Percentiles rank a stretch among this genome's conserved stretches.
These are phyloP conservation scores for Temnothorax rugatulus DNA, from an alignment of 2,888 invertebrate species.

Conservation along the genomic window DNA sequence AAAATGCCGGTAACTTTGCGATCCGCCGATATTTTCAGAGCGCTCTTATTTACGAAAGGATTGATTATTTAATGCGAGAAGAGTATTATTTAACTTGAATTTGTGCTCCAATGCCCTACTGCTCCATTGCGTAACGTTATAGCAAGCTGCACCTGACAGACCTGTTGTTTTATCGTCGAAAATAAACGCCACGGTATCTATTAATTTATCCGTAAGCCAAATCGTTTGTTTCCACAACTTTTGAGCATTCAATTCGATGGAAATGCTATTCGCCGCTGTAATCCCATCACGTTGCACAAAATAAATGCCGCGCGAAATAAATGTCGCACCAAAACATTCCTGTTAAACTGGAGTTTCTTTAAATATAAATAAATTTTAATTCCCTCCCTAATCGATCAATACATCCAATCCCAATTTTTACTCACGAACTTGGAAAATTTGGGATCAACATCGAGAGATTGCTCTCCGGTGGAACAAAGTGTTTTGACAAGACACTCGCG, in stretches of 20 bases:
- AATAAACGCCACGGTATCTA: background rate
- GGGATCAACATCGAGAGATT: background rate
- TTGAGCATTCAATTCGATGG: background rate
- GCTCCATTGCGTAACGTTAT: background rate
- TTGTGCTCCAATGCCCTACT: background rate
- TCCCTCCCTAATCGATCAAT: background rate
- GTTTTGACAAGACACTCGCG: conserved; percentile 12
- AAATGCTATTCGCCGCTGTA: background rate
- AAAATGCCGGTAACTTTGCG: background rate
- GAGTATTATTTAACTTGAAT: background rate
- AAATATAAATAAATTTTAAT: background rate
- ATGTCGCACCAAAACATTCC: background rate
- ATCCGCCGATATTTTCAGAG: background rate
- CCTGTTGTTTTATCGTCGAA: background rate
- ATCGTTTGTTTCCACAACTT: background rate
- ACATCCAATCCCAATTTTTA: background rate
- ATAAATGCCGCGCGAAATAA: conserved; percentile 9
- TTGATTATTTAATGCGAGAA: background rate
- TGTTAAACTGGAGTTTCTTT: background rate
- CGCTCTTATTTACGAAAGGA: background rate
- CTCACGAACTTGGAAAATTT: background rate
- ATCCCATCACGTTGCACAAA: background rate
- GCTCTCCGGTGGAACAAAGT: background rate
- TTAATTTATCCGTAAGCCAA: background rate
- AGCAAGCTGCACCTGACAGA: background rate